Evolutionary conservation across 2,113 vertebrate genomes (phyloP), one percentile per base, ranked within the genome.

Genomic region (Rynchops niger): DNA sequence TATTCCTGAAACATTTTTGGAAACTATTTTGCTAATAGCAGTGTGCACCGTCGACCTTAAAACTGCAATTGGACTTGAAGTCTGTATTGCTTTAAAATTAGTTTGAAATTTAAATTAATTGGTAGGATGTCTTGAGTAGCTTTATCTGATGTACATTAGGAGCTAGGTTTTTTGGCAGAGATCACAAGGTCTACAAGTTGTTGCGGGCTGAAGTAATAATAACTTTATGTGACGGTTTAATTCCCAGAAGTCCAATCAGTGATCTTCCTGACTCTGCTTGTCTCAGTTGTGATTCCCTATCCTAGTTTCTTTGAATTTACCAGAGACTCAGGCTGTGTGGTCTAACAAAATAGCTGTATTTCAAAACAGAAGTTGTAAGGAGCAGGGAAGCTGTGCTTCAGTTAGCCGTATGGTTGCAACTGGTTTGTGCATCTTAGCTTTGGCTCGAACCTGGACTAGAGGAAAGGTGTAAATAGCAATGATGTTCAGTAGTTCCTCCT

Each of bases 341-440:
- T 80, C 32, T 42, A 32, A 50, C 21, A 45, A 45, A 90, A 49
- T 40, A 80, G 27, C 23, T 25, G 5, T 34, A 43, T 78, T 74
- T 90, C 25, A 18, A 22, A 86, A 25, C 30, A 53, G n/a, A 67
- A 49, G 12, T 52, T 83, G 42, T 2, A 6, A 36, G 52, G 42
- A 42, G 50, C 52, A 47, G 9, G 30, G 30, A 52, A 40, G 40
- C n/a, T 16, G 0, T 72, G 12, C 19, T 50, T 58, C 34, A 23
- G 0, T 82, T 55, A 63, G n/a, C 16, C 15, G 2, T 53, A 10
- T 38, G 6, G 6, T 55, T 86, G 19, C 14, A 63, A 4, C 7
- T 61, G 15, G 23, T 52, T 69, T 47, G 18, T 56, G 30, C 16
- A 1, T 45, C 19, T 79, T 38, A 27, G 27, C 42, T 85, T 84